A percentile compares a stretch with the other conserved stretches of the same genome.
phyloP scores from a whole-genome alignment of 1,140 invertebrate species.

The Pseudomyrmex pallidus region DNA sequence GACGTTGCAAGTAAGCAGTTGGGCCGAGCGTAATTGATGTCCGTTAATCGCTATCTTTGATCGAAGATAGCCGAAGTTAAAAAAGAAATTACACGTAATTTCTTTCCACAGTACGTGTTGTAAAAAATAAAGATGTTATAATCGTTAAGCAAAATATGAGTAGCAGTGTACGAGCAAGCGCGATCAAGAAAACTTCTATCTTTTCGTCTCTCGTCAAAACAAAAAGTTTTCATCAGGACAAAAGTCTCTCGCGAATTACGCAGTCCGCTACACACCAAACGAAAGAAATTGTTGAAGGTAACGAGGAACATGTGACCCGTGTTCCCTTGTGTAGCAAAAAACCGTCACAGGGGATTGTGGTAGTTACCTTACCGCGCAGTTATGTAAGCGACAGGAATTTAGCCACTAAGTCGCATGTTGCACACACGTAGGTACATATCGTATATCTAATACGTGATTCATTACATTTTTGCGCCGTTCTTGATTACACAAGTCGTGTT shows the following conservation, averaged over 20 bases:
- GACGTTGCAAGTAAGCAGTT: background rate
- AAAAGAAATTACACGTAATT: slow-evolving; percentile 11
- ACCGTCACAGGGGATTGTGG: slow-evolving; percentile 12
- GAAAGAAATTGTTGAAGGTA: slow-evolving; percentile 59
- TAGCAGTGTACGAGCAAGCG: slow-evolving; percentile 8
- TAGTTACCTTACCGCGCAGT: slow-evolving; percentile 47
- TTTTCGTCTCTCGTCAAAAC: background rate
- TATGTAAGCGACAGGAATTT: slow-evolving; percentile 9
- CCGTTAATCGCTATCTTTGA: slow-evolving; percentile 31
- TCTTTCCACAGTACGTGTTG: background rate
- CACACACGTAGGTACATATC: background rate
- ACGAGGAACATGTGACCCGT: slow-evolving; percentile 57
- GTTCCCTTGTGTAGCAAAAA: slow-evolving; percentile 14
- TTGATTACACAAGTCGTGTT: slow-evolving; percentile 41
- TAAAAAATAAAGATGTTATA: slow-evolving; percentile 37
- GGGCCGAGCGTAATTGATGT: slow-evolving; percentile 1
- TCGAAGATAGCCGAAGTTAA: slow-evolving; percentile 1
- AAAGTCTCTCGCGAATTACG: slow-evolving; percentile 52
- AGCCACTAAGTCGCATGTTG: slow-evolving; percentile 42
- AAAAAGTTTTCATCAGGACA: background rate
- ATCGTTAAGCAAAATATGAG: slow-evolving; percentile 47
- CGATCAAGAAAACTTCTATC: slow-evolving; percentile 7
- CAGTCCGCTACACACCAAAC: slow-evolving; percentile 35
- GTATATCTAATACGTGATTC: slow-evolving; percentile 20
- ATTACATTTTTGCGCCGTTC: slow-evolving; percentile 34